Evolutionary conservation across 1,140 invertebrate genomes (phyloP).

Genomic region (Drosophila sucinea): DNA sequence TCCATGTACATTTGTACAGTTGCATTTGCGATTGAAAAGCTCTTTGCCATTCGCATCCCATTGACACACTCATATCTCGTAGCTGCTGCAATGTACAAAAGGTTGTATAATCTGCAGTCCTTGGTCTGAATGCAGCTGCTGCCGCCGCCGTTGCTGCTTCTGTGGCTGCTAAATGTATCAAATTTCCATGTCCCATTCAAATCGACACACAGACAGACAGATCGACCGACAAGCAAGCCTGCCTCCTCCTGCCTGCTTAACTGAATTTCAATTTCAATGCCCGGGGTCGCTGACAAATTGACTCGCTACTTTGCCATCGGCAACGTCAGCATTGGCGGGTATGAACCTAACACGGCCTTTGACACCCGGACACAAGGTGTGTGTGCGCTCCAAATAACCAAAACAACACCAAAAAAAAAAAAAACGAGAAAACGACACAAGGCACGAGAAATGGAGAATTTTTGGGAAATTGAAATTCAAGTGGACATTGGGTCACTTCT

Average conservation of each 20-base stretch:
- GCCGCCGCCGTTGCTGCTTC: background rate
- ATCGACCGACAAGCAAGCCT: conserved; percentile 16
- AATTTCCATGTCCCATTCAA: conserved; percentile 64
- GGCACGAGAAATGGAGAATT: conserved; percentile 29
- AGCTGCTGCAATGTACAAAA: conserved; percentile 33
- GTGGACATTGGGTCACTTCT: conserved; percentile 67
- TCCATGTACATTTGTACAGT: conserved; percentile 15
- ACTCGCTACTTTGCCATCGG: conserved; percentile 64
- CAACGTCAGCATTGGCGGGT: conserved; percentile 34
- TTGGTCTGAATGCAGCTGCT: conserved; percentile 47
- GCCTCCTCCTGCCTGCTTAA: conserved; percentile 29
- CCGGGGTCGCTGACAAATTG: conserved; percentile 67
- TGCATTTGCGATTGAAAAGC: conserved; percentile 16
- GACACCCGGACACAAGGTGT: conserved; percentile 47
- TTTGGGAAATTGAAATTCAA: conserved; percentile 70
- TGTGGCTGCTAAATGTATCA: conserved; percentile 47
- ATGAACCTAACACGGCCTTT: conserved; percentile 69
- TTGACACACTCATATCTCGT: conserved; percentile 18
- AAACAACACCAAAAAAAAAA: conserved; percentile 14
- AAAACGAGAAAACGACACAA: background rate
- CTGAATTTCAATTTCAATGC: conserved; percentile 71
- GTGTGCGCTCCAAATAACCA: conserved; percentile 26
- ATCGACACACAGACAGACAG: conserved; percentile 20
- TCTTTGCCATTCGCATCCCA: conserved; percentile 14
- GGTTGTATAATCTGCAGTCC: conserved; percentile 51